Base-by-base conservation (phyloP, 2,113 vertebrate species). In the Pogona vitticeps region DNA sequence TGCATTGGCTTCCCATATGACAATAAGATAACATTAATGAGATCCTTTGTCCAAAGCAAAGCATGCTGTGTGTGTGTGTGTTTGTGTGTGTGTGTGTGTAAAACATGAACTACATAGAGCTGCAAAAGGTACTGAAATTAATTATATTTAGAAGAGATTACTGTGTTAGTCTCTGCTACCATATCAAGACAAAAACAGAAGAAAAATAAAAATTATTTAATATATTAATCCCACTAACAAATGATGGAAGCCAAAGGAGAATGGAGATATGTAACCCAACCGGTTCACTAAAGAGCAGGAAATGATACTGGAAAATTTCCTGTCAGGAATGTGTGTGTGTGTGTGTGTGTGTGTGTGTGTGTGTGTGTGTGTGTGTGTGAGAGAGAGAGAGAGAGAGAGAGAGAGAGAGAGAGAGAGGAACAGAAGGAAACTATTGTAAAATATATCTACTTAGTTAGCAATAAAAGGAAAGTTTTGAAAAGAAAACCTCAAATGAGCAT, bases 11-110 rank as follows among this genome's bases (percentile, higher is more conserved):
- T 95, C 76, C 58, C 78, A 91, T 91, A 94, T 58, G 83, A 89
- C 77, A 94, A 88, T 85, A 90, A 83, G 68, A 87, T 67, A 70
- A 67, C 89, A 87, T 78, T 94, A 95, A 96, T 92, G 71, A 94
- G 88, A 92, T 31, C 52, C 90, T 93, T 94, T 65, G 92, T 94
- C 90, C 91, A 91, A 93, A 85, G 52, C 68, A 93, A 95, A 94
- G 31, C 65, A 3, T 67, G 58, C 65, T 31, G 75, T 58, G 65
- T 52, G 36, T 80, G 52, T 89, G 59, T 31, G 46, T 52, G 15
- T 52, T 28, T 14, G 17, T 65, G 23, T 91, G 87, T 88, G 93
- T 95, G 94, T 21, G 72, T 86, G 38, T 2, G 1, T 18, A 86
- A 91, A 90, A 59, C 68, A 90, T 78, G 90, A 93, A 88, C 84